Evolutionary conservation across 1,140 invertebrate genomes (phyloP).

Genomic region (Drosophila murphyi): DNA sequence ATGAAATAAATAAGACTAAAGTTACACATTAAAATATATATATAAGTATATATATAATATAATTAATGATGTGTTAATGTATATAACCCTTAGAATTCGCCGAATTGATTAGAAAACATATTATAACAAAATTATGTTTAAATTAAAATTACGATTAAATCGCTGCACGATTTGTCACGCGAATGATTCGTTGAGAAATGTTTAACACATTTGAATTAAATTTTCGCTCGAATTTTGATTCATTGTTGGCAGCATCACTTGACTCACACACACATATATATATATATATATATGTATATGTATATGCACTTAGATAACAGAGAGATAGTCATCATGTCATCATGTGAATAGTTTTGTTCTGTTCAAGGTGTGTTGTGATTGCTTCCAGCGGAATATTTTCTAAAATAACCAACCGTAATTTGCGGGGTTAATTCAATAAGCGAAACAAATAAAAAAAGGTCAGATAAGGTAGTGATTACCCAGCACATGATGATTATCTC

Average conservation of each 20-base stretch:
- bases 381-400: slow-evolving; percentile 30
- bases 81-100: no score
- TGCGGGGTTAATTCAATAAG: not conserved
- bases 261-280: no score
- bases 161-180: slow-evolving; percentile 2
- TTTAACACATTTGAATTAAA: slow-evolving; percentile 17
- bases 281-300: no score
- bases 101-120: not conserved
- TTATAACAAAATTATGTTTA: not conserved
- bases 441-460: slow-evolving; percentile 9
- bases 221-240: not conserved
- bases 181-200: not conserved
- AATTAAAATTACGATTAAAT: not conserved
- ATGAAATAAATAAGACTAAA: no score
- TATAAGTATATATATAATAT: no score
- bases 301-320: slow-evolving; percentile 8
- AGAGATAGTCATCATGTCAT: slow-evolving; percentile 20
- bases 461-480: slow-evolving; percentile 8
- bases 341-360: slow-evolving; percentile 11
- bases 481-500: not conserved
- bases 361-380: slow-evolving; percentile 22
- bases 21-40: no score
- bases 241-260: not conserved
- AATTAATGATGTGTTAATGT: no score
- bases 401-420: not conserved